Conservation (phyloP, 2,797 vertebrate genomes). For the Holocentrus rufus region DNA sequence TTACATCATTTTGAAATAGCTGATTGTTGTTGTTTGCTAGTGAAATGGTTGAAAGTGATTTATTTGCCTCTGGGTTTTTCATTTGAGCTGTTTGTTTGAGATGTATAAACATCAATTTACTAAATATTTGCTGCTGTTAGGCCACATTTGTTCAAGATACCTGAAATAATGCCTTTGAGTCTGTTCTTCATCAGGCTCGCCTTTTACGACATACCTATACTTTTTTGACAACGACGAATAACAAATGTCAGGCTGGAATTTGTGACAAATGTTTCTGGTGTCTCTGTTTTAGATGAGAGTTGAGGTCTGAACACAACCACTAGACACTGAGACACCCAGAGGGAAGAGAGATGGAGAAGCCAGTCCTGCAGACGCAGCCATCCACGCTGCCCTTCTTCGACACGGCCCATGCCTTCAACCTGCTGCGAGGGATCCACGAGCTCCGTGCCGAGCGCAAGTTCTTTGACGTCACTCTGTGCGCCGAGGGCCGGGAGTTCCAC, state of each 20-base stretch:
- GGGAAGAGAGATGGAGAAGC: constrained; percentile 79
- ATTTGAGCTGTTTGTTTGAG: background rate
- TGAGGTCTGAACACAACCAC: constrained; percentile 53
- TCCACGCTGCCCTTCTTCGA: constrained; percentile 90
- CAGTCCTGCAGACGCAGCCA: constrained; percentile 79
- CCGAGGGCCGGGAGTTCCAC: constrained; percentile 92
- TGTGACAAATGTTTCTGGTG: background rate
- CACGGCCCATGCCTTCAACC: constrained; percentile 90
- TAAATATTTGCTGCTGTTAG: background rate
- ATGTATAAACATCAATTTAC: background rate
- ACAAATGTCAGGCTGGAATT: background rate
- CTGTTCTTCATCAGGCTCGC: background rate
- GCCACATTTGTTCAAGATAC: background rate
- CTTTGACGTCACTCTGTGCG: constrained; percentile 93
- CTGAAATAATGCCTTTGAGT: background rate
- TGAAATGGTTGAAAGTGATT: background rate
- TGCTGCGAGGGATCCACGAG: constrained; percentile 93
- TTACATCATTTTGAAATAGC: constrained; percentile 4
- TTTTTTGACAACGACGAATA: background rate
- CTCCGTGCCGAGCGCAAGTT: constrained; percentile 93
- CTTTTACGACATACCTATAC: background rate
- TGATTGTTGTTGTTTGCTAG: background rate
- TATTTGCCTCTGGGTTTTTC: background rate
- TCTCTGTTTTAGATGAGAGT: constrained; percentile 69
- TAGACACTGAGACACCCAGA: constrained; percentile 29